A percentile compares a stretch with the other conserved stretches of the same genome.
These are phyloP conservation scores for Rhea pennata DNA, from an alignment of 2,113 vertebrate species.

Conservation along the genomic window DNA sequence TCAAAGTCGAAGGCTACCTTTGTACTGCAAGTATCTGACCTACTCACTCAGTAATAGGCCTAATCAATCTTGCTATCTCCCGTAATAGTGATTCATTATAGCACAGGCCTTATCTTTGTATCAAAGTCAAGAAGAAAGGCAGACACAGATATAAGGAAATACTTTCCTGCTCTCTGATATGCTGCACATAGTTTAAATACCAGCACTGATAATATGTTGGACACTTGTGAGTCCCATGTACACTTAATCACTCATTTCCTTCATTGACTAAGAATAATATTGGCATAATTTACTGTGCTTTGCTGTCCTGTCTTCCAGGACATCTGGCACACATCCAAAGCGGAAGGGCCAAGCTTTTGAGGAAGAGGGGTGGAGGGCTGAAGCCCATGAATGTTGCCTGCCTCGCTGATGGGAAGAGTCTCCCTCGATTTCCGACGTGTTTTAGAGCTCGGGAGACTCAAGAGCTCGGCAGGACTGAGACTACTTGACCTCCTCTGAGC, in stretches of 20 bases:
- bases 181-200: constrained; percentile 61
- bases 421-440: background rate
- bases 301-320: background rate
- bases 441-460: background rate
- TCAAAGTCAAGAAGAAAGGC: constrained; percentile 68
- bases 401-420: background rate
- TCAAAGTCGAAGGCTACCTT: constrained; percentile 51
- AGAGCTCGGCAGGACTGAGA: background rate
- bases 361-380: background rate
- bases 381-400: background rate
- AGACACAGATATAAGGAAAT: constrained; percentile 50
- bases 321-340: background rate
- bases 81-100: background rate
- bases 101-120: constrained; percentile 55
- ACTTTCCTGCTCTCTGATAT: constrained; percentile 1
- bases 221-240: constrained; percentile 44
- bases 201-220: constrained; percentile 29
- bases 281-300: background rate
- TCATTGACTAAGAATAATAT: background rate
- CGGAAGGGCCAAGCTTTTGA: background rate
- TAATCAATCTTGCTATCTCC: constrained; percentile 49
- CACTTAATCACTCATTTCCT: constrained; percentile 73
- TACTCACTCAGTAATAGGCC: constrained; percentile 40
- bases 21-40: constrained; percentile 22
- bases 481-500: background rate